Conservation (phyloP, 2,888 invertebrate species). For the Agonopterix arenella region DNA sequence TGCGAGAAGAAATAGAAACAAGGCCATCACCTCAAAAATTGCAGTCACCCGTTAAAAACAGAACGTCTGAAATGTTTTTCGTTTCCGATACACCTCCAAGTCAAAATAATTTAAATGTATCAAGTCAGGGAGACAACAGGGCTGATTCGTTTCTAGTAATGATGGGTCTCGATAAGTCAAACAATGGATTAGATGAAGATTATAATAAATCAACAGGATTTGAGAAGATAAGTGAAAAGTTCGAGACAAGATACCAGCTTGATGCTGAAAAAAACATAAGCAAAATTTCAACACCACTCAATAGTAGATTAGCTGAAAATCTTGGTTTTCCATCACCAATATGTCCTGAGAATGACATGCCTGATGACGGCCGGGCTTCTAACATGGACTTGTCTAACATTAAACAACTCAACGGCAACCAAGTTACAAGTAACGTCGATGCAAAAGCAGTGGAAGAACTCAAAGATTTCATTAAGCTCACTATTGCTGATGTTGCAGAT, state of each 20-base stretch:
- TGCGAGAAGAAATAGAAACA: slow-evolving; percentile 54
- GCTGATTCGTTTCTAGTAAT: slow-evolving; percentile 63
- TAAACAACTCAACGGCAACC: slow-evolving; percentile 25
- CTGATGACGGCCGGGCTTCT: slow-evolving; percentile 39
- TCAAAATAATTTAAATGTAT: slow-evolving; percentile 21
- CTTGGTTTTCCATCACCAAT: slow-evolving; percentile 48
- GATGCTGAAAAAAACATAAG: slow-evolving; percentile 53
- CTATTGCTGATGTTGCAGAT: slow-evolving; percentile 54
- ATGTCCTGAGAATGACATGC: slow-evolving; percentile 33
- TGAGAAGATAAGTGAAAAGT: slow-evolving; percentile 44
- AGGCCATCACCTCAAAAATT: slow-evolving; percentile 30
- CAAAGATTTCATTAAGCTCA: slow-evolving; percentile 59
- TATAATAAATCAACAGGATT: slow-evolving; percentile 37
- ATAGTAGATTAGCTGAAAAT: slow-evolving; percentile 38
- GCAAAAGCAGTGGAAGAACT: slow-evolving; percentile 46
- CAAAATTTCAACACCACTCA: slow-evolving; percentile 62
- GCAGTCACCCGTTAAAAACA: slow-evolving; percentile 35
- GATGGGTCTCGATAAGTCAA: slow-evolving; percentile 61
- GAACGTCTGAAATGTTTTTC: slow-evolving; percentile 58
- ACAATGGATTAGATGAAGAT: slow-evolving; percentile 44
- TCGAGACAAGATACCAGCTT: slow-evolving; percentile 38
- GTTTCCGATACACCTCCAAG: slow-evolving; percentile 44
- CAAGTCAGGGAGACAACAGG: slow-evolving; percentile 39
- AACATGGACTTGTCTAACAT: slow-evolving; percentile 30
- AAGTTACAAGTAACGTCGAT: slow-evolving; percentile 26